Evolutionary conservation across 2,888 invertebrate species (phyloP).

Genomic region (Dasypolia templi): DNA sequence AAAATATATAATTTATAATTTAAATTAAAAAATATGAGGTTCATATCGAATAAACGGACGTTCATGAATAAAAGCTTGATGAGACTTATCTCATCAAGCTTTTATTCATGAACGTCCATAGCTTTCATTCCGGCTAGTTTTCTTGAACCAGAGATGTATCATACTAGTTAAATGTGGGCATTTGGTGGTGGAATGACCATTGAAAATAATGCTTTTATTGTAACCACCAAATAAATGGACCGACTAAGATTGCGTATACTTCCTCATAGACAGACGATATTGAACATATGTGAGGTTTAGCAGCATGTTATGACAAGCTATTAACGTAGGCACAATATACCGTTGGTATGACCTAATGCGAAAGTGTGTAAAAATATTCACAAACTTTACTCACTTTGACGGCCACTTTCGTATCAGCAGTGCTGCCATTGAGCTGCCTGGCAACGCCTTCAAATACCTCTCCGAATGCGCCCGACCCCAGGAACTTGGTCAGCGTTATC

Average conservation of each 20-base stretch:
- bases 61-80: too few species aligned
- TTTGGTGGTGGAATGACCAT: too few species aligned
- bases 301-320: neutral
- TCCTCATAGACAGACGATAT: neutral
- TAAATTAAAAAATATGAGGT: too few species aligned
- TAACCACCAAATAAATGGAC: neutral
- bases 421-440: conserved; percentile 91
- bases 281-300: neutral
- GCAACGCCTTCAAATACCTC: conserved; percentile 98
- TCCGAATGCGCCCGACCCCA: conserved; percentile 99
- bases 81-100: neutral
- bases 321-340: neutral
- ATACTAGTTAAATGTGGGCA: neutral
- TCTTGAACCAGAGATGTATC: neutral
- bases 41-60: neutral
- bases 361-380: neutral
- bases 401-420: conserved; percentile 94
- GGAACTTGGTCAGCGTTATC: conserved; percentile 95
- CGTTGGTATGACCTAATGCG: neutral
- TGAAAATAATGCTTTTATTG: neutral
- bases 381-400: conserved; percentile 92
- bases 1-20: too few species aligned
- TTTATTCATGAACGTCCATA: neutral
- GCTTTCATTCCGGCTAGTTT: neutral
- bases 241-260: neutral